A percentile compares a stretch with the other conserved stretches of the same genome.
These are phyloP conservation scores for Lophotis ruficrista DNA, from an alignment of 2,113 vertebrate genomes.

Conservation along the genomic window DNA sequence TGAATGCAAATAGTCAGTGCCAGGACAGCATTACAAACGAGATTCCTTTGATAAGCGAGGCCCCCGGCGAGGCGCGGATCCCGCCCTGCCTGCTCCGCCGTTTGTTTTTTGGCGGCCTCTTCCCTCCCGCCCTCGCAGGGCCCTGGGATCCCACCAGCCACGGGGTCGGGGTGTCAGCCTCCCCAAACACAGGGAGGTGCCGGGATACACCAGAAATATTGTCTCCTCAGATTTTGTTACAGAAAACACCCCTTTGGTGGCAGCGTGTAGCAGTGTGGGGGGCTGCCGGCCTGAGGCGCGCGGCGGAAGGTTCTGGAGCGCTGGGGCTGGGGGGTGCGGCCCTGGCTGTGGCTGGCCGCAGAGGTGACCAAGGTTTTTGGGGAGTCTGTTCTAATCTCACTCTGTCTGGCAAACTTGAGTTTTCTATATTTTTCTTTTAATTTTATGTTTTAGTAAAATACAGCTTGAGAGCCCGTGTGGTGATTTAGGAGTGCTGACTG, in stretches of 20 bases:
- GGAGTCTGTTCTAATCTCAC: neutral
- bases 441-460: neutral
- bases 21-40: neutral
- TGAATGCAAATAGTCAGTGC: neutral
- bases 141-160: rapidly evolving
- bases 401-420: neutral
- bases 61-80: rapidly evolving
- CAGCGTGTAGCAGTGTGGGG: rapidly evolving
- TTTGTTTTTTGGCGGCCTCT: rapidly evolving
- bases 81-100: too few relatives aligned
- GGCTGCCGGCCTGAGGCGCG: neutral
- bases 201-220: too few relatives aligned
- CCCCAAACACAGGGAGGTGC: neutral
- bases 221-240: neutral
- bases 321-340: neutral
- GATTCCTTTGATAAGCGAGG: neutral
- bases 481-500: neutral
- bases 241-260: neutral
- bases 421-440: neutral
- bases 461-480: rapidly evolving
- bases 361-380: rapidly evolving
- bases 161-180: rapidly evolving
- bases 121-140: neutral
- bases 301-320: rapidly evolving
- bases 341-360: neutral